Conservation (phyloP, 2,797 vertebrate species). For the Podarcis siculus region DNA sequence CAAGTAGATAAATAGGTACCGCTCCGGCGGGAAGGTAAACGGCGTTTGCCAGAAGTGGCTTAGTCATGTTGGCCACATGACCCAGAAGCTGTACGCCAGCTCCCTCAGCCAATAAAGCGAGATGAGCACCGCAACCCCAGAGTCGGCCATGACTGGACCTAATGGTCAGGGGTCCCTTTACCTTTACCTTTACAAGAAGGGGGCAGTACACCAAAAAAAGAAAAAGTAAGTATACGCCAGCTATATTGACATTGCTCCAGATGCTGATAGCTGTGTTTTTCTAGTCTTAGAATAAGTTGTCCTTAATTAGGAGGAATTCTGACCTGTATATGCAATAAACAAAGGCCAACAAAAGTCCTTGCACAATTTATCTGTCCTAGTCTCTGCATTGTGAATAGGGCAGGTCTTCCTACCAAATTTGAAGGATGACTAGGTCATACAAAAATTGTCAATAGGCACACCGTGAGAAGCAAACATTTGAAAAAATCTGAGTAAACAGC, state of each 20-base stretch:
- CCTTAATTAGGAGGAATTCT: neutral
- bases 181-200: neutral
- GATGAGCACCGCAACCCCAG: too few relatives aligned
- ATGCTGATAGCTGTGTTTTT: neutral
- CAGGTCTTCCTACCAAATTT: neutral
- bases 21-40: too few relatives aligned
- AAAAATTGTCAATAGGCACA: slow-evolving; percentile 84
- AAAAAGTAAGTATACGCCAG: neutral
- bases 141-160: too few relatives aligned
- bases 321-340: neutral
- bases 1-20: too few relatives aligned
- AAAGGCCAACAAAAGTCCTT: neutral
- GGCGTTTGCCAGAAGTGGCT: too few relatives aligned
- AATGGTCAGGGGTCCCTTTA: too few relatives aligned
- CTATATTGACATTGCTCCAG: neutral
- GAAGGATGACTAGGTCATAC: neutral
- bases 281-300: neutral
- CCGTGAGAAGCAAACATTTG: slow-evolving; percentile 84
- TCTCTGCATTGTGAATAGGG: neutral
- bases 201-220: neutral
- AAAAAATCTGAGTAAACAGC: slow-evolving; percentile 76
- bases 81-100: too few relatives aligned
- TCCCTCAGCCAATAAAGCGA: too few relatives aligned
- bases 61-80: too few relatives aligned
- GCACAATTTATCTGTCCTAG: neutral